Conservation (phyloP, 2,888 invertebrate species). For the Arenicola marina region DNA sequence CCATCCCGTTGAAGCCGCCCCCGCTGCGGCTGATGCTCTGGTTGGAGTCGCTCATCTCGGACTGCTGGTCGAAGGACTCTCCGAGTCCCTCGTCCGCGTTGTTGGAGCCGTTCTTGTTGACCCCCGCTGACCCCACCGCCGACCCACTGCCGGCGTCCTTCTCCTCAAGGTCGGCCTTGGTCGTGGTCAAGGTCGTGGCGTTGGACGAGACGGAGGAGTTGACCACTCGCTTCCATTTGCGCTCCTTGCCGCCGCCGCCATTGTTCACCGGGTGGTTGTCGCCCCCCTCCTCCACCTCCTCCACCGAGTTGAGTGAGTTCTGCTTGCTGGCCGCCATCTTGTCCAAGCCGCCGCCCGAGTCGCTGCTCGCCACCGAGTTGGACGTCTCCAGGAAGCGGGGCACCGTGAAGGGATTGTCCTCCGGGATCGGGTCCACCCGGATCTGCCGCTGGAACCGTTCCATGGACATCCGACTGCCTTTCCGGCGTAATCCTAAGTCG, state of each 20-base stretch:
- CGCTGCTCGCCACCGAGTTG: not conserved
- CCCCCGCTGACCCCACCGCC: too few species aligned
- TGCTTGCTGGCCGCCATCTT: not conserved
- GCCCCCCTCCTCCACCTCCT: not conserved
- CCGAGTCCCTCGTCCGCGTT: constrained; percentile 37
- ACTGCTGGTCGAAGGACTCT: constrained; percentile 37
- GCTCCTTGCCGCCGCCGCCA: not conserved
- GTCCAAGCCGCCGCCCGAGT: not conserved
- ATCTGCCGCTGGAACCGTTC: constrained; percentile 2
- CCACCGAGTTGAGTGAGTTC: not conserved
- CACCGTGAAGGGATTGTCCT: not conserved
- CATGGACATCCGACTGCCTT: constrained; percentile 28
- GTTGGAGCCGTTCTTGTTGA: not conserved
- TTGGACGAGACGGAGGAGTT: too few species aligned
- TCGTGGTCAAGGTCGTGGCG: too few species aligned
- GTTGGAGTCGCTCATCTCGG: constrained; percentile 33
- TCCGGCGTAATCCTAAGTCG: too few species aligned
- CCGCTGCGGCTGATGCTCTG: not conserved
- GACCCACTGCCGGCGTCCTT: not conserved
- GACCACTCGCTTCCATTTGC: too few species aligned
- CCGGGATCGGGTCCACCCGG: not conserved
- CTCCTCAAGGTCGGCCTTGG: not conserved
- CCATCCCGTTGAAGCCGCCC: not conserved
- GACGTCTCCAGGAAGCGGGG: not conserved
- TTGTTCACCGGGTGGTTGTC: too few species aligned